Evolutionary conservation across 2,888 invertebrate species (phyloP), one percentile per base, ranked within the genome.

Genomic region (Dynastes maya): DNA sequence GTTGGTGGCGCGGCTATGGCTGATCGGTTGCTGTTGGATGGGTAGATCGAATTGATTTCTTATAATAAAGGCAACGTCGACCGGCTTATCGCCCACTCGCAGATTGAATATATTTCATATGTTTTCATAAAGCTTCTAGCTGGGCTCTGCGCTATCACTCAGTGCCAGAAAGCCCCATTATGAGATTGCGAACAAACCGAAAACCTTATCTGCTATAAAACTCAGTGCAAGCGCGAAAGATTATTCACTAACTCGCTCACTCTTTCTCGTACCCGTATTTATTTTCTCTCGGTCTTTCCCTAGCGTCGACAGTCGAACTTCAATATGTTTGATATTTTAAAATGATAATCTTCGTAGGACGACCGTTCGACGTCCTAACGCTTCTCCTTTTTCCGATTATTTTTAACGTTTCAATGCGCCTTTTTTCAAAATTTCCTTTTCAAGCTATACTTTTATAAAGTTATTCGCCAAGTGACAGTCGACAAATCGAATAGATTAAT

Each of bases 81-180:
- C 80, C 84, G 85, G 86, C 91, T 92, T 93, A 93, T 93, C 93
- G 89, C 88, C 83, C 85, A 89, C 89, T 89, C 90, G 90, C 92
- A 92, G 92, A 92, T 92, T 92, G 92, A 92, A 92, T 92, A 92
- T 92, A 92, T 92, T 92, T 92, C 92, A 92, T 91, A 91, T 91
- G 89, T 89, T 89, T 89, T 88, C 89, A 89, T 88, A 89, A 86
- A 87, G 87, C 85, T 79, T 82, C 83, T 82, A 82, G 83, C 82
- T 83, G 84, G 84, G 84, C 83, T 83, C 83, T 82, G 84, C 85
- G 87, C 87, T 87, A 88, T 88, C 87, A 87, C 85, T 86, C 85
- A 87, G 86, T 84, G 84, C 84, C 87, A 86, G 85, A 84, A 86
- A 84, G 81, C 83, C 84, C 82, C 84, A 84, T 84, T 83, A 82